Evolutionary conservation across 2,888 invertebrate genomes (phyloP).

Genomic region (Microdon myrmicae): DNA sequence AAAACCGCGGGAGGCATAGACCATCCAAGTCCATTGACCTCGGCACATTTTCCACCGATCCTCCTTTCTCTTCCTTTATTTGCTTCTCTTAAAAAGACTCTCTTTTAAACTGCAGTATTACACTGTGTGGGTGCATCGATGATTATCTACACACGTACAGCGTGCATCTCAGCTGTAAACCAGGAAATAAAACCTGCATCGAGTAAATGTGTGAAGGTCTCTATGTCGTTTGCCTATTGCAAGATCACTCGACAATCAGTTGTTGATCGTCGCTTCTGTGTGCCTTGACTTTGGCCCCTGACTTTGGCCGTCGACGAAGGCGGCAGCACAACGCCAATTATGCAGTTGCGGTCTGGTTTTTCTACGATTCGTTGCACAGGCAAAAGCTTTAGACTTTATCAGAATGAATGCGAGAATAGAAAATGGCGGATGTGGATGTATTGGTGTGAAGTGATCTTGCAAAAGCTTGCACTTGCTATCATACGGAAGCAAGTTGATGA

Average conservation of each 20-base stretch:
- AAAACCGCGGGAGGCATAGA: conserved; percentile 49
- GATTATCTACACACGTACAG: conserved; percentile 3
- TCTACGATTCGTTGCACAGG: neutral
- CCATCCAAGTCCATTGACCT: conserved; percentile 48
- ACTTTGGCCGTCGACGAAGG: conserved; percentile 37
- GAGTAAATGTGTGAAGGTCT: conserved; percentile 49
- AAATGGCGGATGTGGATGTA: neutral
- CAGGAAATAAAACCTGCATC: conserved; percentile 41
- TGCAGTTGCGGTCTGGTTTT: conserved; percentile 49
- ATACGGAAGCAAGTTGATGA: conserved; percentile 24
- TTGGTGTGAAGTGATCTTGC: neutral
- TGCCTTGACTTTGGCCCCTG: conserved; percentile 51
- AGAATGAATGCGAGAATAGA: neutral
- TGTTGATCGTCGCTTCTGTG: conserved; percentile 12
- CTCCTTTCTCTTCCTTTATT: conserved; percentile 8
- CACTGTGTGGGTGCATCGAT: conserved; percentile 7
- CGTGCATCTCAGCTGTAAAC: conserved; percentile 21
- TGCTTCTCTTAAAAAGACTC: conserved; percentile 7
- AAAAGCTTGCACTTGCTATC: conserved; percentile 13
- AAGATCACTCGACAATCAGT: conserved; percentile 38
- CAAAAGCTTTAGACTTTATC: conserved; percentile 36
- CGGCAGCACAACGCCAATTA: conserved; percentile 26
- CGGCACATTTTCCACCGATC: conserved; percentile 48
- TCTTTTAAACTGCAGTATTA: neutral
- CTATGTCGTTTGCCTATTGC: conserved; percentile 49